Evolutionary conservation across 2,888 invertebrate species (phyloP).

Genomic region (Drosophila flavopinicola): DNA sequence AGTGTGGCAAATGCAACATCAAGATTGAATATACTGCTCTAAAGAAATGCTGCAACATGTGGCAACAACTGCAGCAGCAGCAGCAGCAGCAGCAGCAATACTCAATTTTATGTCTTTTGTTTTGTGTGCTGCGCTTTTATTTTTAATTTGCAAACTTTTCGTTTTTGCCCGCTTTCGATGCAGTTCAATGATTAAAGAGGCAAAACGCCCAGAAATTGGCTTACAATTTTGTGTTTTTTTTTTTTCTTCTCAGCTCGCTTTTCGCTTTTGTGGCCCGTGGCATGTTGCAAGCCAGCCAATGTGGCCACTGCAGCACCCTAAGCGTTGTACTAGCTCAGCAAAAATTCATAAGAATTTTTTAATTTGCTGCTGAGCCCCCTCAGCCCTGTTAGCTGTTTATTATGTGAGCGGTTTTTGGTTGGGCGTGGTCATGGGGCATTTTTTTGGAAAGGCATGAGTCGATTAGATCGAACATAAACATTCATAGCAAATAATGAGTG

Average conservation of each 20-base stretch:
- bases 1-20: conserved; percentile 72
- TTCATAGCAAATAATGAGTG: conserved; percentile 64
- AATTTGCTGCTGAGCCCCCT: conserved; percentile 51
- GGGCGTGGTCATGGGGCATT: conserved; percentile 52
- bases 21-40: conserved; percentile 62
- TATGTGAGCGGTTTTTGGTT: conserved; percentile 31
- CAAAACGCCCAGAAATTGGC: conserved; percentile 79
- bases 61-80: conserved; percentile 64
- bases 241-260: conserved; percentile 48
- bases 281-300: conserved; percentile 71
- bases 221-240: conserved; percentile 47
- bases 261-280: conserved; percentile 63
- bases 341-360: conserved; percentile 71
- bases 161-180: conserved; percentile 68
- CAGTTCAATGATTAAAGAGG: conserved; percentile 80
- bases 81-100: conserved; percentile 33
- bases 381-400: conserved; percentile 40
- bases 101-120: conserved; percentile 71
- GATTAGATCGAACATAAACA: conserved; percentile 64
- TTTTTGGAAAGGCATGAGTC: conserved; percentile 64
- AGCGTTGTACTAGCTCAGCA: conserved; percentile 44
- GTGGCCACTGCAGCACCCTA: conserved; percentile 50
- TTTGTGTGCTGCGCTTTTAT: conserved; percentile 60
- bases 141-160: conserved; percentile 77
- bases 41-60: conserved; percentile 80